A percentile compares a stretch with the other conserved stretches of the same genome.
These are phyloP conservation scores for Malacoraja senta DNA, from an alignment of 2,797 vertebrate genomes.

Conservation along the genomic window DNA sequence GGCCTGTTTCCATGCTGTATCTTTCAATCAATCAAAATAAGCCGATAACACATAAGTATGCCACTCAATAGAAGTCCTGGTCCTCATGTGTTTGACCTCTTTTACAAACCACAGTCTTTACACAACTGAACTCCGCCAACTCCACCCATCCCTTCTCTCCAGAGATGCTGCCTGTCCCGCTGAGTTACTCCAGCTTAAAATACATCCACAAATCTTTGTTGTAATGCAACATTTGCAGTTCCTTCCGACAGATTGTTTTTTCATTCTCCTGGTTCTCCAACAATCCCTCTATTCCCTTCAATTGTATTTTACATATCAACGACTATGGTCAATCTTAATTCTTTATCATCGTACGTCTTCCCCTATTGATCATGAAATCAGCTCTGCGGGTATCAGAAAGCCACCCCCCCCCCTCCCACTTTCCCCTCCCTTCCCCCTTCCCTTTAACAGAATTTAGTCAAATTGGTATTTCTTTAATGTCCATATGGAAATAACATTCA, in stretches of 20 bases:
- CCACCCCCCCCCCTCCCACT: too few relatives aligned
- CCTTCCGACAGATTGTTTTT: neutral
- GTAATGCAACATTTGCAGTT: too few relatives aligned
- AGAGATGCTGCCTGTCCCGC: too few relatives aligned
- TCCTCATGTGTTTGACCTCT: too few relatives aligned
- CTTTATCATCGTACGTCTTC: neutral
- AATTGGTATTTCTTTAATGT: neutral
- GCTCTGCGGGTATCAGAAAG: neutral
- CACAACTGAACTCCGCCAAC: neutral
- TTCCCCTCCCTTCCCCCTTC: neutral
- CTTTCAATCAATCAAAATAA: too few relatives aligned
- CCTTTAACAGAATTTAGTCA: neutral
- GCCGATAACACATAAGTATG: too few relatives aligned
- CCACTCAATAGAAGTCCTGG: too few relatives aligned
- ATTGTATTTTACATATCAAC: neutral
- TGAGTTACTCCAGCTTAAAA: too few relatives aligned
- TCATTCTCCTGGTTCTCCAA: neutral
- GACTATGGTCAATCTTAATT: too few relatives aligned
- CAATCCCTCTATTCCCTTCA: neutral
- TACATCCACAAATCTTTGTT: too few relatives aligned
- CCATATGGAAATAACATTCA: neutral
- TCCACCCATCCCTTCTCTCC: neutral
- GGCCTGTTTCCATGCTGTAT: too few relatives aligned
- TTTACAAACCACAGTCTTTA: too few relatives aligned
- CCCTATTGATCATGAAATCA: neutral